Conservation (phyloP, 2,113 vertebrate genomes). For the Trematomus loennbergii region DNA sequence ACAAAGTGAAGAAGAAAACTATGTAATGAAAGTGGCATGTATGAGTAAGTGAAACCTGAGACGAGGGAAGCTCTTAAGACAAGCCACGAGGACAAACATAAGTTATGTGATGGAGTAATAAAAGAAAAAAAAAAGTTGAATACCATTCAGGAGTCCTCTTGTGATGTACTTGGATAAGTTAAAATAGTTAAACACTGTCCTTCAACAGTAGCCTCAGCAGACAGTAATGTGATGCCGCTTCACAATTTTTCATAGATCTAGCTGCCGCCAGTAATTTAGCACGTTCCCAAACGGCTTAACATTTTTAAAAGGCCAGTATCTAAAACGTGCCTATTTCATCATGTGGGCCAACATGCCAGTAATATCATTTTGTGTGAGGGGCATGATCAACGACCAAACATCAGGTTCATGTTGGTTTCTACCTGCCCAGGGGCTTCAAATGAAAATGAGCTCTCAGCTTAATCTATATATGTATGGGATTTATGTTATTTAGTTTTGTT, state of each 20-base stretch:
- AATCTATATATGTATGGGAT: background rate
- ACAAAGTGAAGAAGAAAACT: background rate
- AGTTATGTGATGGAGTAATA: background rate
- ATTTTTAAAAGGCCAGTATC: background rate
- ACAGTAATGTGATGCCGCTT: background rate
- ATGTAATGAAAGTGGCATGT: background rate
- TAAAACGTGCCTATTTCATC: background rate
- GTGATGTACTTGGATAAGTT: background rate
- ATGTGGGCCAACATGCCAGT: background rate
- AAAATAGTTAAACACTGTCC: background rate
- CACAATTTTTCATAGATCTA: background rate
- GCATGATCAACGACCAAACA: no score
- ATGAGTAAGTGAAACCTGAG: conserved; percentile 14
- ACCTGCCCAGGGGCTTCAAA: background rate
- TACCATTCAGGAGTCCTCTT: background rate
- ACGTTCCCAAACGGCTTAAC: background rate
- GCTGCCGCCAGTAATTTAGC: background rate
- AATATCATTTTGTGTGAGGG: background rate
- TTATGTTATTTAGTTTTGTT: background rate
- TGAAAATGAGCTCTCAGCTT: background rate
- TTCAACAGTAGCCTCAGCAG: no score
- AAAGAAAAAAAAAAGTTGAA: background rate
- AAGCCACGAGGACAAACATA: background rate
- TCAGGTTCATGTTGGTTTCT: background rate
- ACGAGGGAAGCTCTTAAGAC: background rate